Evolutionary conservation across 2,797 vertebrate species (phyloP).

Genomic region (Nasua narica): DNA sequence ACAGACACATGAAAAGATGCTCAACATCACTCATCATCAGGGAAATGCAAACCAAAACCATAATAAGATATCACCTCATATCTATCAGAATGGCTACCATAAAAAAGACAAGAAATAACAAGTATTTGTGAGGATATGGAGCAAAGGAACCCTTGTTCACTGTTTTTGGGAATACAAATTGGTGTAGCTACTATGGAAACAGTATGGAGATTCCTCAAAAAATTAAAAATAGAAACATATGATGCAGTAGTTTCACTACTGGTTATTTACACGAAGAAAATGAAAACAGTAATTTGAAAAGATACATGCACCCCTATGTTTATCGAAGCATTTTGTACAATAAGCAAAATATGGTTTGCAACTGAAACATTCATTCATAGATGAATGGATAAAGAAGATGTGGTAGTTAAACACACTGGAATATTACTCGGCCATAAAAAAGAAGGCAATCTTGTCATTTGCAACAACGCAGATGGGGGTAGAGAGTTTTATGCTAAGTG

Average conservation of each 20-base stretch:
- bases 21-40: not conserved
- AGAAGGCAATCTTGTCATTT: not conserved
- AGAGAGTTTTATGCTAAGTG: not conserved
- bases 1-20: not conserved
- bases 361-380: not conserved
- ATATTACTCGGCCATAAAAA: not conserved
- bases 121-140: not conserved
- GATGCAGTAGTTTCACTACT: not conserved
- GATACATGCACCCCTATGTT: not conserved
- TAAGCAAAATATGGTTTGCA: not conserved
- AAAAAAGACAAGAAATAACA: not conserved
- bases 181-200: not conserved
- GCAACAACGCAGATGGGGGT: not conserved
- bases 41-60: not conserved
- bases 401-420: not conserved
- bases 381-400: not conserved
- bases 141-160: not conserved
- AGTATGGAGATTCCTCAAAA: not conserved
- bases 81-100: not conserved
- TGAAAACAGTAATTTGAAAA: not conserved
- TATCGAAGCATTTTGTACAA: not conserved
- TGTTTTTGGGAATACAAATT: not conserved
- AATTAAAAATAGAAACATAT: not conserved
- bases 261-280: not conserved
- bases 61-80: not conserved